Evolutionary conservation across 2,113 vertebrate genomes (phyloP), one percentile per base, ranked within the genome.

Genomic region (Danionella cerebrum): DNA sequence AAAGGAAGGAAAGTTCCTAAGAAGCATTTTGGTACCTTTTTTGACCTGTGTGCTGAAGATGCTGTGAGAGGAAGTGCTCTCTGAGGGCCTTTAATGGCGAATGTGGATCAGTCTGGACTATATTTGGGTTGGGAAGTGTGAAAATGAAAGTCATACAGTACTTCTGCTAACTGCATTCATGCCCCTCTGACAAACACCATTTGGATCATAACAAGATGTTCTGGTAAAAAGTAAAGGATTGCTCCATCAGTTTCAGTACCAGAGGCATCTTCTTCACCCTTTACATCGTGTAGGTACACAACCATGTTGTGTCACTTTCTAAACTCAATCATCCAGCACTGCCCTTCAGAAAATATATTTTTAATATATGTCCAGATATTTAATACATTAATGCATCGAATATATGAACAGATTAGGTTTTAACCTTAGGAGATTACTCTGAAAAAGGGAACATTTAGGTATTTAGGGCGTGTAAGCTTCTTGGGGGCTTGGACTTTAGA

Each of bases 271-370:
- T n/a, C n/a, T n/a, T n/a, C n/a, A n/a, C n/a, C n/a, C n/a, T n/a
- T n/a, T n/a, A n/a, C n/a, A n/a, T n/a, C n/a, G n/a, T n/a, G n/a
- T n/a, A n/a, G n/a, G 25, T n/a, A 18, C 24, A 18, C 51, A 53
- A 3, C 27, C 33, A 13, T 31, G 29, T 33, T 33, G 0, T 29
- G 5, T 33, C 51, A 33, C 51, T 18, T 53, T 80, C 77, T 81
- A 78, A 74, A 84, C 78, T 79, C 80, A 82, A 86, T 84, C 82
- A 82, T 74, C 82, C 81, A 84, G 84, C 80, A 77, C 82, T 85
- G 85, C 85, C 80, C n/a, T n/a, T n/a, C n/a, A n/a, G n/a, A n/a
- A n/a, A n/a, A n/a, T n/a, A n/a, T n/a, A n/a, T n/a, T n/a, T 33
- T 33, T 33, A 6, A 33, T 9, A 33, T 9, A 33, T 9, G 9